Evolutionary conservation across 2,797 vertebrate species (phyloP), one percentile per base, ranked within the genome.

Genomic region (Moxostoma hubbsi): DNA sequence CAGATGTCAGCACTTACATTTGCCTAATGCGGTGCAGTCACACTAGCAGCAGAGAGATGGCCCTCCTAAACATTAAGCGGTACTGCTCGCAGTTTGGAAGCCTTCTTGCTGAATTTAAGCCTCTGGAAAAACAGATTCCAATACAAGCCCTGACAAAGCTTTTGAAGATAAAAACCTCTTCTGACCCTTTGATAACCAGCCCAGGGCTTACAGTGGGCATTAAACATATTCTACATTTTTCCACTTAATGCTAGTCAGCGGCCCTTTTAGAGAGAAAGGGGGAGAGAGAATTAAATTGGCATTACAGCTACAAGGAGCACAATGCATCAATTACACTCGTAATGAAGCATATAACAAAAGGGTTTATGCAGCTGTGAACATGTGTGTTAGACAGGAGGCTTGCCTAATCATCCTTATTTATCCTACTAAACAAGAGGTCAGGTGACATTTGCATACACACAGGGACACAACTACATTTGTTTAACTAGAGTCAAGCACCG

Each of bases 171-270:
- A 90, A 90, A 88, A 85, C 67, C 84, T 80, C 54, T 24, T 55
- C 81, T 85, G 85, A 82, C 73, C 85, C 83, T 89, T 89, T 89
- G 86, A 88, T 89, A 88, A 77, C 88, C 75, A 85, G 86, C 80
- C 87, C 55, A 24, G 83, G 76, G 82, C 83, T 81, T 77, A 81
- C 85, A 84, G 82, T 65, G 65, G 47, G 47, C 66, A 81, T 76
- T 70, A 77, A 65, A 81, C 46, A 64, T 10, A 16, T 63, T 73
- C 15, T 76, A 43, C 71, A 77, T 8, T 70, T 57, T 85, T 57
- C 68, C 55, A 65, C 58, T 49, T 50, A 66, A 65, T 54, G 47
- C 45, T 51, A 64, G n/a, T 18, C 59, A 24, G 24, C 24, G 3
- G 49, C n/a, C 9, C 1, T 47, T 61, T 67, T 77, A 63, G 16